Base-by-base conservation (phyloP, 2,888 invertebrate species). In the Tipula confusa region DNA sequence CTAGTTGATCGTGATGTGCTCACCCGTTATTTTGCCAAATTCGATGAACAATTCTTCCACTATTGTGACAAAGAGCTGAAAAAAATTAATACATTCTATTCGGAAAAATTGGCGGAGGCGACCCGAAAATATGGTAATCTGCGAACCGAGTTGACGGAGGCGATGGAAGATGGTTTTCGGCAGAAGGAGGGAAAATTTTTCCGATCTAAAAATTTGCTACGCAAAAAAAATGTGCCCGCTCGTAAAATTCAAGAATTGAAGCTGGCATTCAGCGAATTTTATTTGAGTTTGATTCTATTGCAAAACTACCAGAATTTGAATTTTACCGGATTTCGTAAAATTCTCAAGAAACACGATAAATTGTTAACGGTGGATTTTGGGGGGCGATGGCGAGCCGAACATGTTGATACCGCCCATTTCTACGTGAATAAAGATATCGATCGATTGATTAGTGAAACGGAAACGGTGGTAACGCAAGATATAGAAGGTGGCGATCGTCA, bases 241-340 rank as follows among this genome's bases (percentile, higher is more conserved):
- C 91, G 95, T 80, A 95, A 95, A 88, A 90, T 94, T 84, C 95
- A 95, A 87, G 96, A 96, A 88, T 90, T 97, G 85, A 96, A 96
- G 89, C 91, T 97, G 85, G 97, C 97, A 83, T 97, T 96, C 89
- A 95, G 95, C 87, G 97, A 97, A 90, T 97, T 96, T 89, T 97
- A 97, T 89, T 91, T 97, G 83, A 95, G 95, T 86, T 90, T 97
- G 84, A 95, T 97, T 86, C 90, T 97, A 79, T 90, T 97, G 83
- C 97, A 97, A 89, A 97, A 97, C 89, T 96, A 96, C 88, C 96
- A 97, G 89, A 95, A 95, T 86, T 91, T 97, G 13, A 97, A 97
- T 90, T 95, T 95, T 87, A 96, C 96, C 4, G 97, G 97, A 1
- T 97, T 97, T 89, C 91, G 97, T 79, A 97, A 97, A 89, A 97